These are phyloP conservation scores for Tuberolachnus salignus DNA, from an alignment of 2,888 invertebrate genomes.

Conservation along the genomic window DNA sequence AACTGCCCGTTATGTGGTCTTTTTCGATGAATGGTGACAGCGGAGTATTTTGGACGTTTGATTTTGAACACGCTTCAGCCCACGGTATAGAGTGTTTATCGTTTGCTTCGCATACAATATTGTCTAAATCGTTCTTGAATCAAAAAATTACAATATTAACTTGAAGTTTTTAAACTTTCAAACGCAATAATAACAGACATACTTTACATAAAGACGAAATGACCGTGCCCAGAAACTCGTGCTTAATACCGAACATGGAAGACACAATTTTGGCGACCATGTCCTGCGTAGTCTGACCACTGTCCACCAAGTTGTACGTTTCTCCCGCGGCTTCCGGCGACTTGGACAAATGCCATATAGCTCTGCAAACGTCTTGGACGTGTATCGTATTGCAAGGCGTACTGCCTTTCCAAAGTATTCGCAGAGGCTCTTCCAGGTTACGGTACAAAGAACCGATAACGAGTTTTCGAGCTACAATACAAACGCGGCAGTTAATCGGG, in stretches of 20 bases:
- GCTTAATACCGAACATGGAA: slow-evolving; percentile 82
- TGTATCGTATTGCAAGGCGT: slow-evolving; percentile 87
- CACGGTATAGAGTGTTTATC: slow-evolving; percentile 92
- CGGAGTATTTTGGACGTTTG: slow-evolving; percentile 81
- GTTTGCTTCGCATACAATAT: slow-evolving; percentile 87
- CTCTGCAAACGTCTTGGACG: slow-evolving; percentile 81
- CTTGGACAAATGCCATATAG: slow-evolving; percentile 75
- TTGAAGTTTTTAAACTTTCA: neutral
- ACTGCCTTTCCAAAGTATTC: slow-evolving; percentile 85
- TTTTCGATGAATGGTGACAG: slow-evolving; percentile 85
- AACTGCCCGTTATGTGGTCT: slow-evolving; percentile 80
- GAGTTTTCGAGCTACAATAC: slow-evolving; percentile 75
- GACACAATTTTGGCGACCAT: slow-evolving; percentile 78
- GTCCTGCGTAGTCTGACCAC: slow-evolving; percentile 84
- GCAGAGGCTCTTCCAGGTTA: slow-evolving; percentile 87
- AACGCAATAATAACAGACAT: slow-evolving; percentile 57
- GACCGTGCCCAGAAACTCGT: slow-evolving; percentile 84
- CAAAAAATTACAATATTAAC: slow-evolving; percentile 45
- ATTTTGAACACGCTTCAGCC: slow-evolving; percentile 82
- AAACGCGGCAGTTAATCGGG: slow-evolving; percentile 23
- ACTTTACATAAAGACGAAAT: slow-evolving; percentile 84
- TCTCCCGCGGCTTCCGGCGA: slow-evolving; percentile 66
- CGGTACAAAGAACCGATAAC: slow-evolving; percentile 88
- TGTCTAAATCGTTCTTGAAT: slow-evolving; percentile 75
- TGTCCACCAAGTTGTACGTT: slow-evolving; percentile 83